A percentile compares a stretch with the other conserved stretches of the same genome.
Conservation (phyloP, 2,113 vertebrate species). For the Sakesphorus luctuosus region DNA sequence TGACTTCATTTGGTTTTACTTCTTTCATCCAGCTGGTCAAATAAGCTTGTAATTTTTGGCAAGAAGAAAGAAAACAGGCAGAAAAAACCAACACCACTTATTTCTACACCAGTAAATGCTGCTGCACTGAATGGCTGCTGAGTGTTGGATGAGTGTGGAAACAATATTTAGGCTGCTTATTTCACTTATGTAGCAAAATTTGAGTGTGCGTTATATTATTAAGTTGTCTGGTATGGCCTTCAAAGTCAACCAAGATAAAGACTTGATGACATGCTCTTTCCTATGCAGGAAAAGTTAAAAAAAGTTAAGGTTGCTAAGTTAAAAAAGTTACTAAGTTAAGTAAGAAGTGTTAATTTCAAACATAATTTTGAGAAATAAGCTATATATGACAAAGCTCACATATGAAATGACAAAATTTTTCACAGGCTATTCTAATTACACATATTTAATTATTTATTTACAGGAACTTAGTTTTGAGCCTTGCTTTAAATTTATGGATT, state of each 20-base stretch:
- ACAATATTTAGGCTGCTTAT: neutral
- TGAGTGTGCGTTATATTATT: neutral
- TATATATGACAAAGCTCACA: neutral
- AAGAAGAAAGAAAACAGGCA: neutral
- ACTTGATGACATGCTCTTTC: neutral
- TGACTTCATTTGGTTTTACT: neutral
- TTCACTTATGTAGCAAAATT: neutral
- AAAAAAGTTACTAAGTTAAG: neutral
- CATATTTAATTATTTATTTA: neutral
- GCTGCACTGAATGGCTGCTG: neutral
- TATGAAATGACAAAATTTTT: neutral
- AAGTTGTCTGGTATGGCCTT: neutral
- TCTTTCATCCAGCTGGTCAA: neutral
- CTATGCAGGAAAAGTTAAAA: neutral
- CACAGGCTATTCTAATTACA: neutral
- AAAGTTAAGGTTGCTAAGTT: neutral
- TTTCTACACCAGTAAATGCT: neutral
- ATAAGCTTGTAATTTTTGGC: neutral
- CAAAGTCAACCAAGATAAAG: neutral
- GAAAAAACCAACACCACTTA: neutral
- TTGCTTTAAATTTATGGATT: neutral
- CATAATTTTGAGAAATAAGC: neutral
- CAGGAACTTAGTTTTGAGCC: neutral
- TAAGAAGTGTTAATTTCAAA: neutral
- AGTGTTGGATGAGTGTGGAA: neutral